Conservation (phyloP, 2,113 vertebrate genomes). For the Callipepla squamata region DNA sequence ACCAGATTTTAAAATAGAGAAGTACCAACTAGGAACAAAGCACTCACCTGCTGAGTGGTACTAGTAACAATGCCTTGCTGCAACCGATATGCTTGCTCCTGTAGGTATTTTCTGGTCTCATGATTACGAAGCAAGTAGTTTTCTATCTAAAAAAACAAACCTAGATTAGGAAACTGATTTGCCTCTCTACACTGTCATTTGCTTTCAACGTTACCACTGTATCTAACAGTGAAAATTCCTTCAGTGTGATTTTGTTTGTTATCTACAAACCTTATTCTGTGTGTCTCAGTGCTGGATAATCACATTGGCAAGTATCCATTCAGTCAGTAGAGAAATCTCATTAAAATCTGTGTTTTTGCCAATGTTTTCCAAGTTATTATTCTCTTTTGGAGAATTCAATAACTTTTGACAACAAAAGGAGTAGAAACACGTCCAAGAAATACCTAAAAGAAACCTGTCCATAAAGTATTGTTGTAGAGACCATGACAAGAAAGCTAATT, state of each 20-base stretch:
- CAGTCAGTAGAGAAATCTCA: background rate
- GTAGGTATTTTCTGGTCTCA: slow-evolving; percentile 92
- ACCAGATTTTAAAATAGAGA: background rate
- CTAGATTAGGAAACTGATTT: background rate
- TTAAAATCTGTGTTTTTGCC: background rate
- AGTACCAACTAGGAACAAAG: background rate
- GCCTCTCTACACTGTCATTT: background rate
- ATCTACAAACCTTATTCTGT: background rate
- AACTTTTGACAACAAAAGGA: background rate
- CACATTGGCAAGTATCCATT: background rate
- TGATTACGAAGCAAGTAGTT: slow-evolving; percentile 96
- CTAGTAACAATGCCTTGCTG: slow-evolving; percentile 97
- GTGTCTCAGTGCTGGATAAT: background rate
- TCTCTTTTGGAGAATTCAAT: background rate
- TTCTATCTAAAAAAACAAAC: slow-evolving; percentile 86
- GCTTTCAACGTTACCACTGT: background rate
- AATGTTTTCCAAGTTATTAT: background rate
- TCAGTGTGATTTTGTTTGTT: background rate
- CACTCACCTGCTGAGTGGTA: slow-evolving; percentile 92
- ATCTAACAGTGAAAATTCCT: background rate
- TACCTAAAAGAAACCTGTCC: background rate
- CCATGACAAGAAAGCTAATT: background rate
- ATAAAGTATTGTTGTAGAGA: background rate
- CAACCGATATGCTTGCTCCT: slow-evolving; percentile 95
- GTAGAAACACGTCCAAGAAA: background rate